Percentiles rank a stretch among this genome's conserved stretches.
Evolutionary conservation across 2,797 vertebrate genomes (phyloP).

Genomic region (Decapterus maruadsi): DNA sequence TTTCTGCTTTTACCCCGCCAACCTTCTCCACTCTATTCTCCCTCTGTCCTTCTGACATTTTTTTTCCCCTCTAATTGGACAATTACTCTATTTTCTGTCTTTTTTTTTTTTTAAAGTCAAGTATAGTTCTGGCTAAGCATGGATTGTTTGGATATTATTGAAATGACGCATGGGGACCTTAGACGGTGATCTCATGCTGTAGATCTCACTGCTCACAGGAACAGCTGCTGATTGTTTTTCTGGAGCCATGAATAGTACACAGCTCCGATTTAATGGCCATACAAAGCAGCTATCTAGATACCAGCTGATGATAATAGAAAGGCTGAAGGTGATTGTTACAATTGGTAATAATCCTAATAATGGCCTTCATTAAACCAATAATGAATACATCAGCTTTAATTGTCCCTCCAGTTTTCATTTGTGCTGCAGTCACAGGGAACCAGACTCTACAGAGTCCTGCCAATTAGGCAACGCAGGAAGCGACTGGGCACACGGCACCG

Average conservation of each 20-base stretch:
- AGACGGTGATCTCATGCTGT: constrained; percentile 38
- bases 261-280: constrained; percentile 33
- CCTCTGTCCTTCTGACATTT: constrained; percentile 66
- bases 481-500: neutral
- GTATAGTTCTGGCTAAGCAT: constrained; percentile 57
- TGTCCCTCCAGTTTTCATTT: constrained; percentile 6
- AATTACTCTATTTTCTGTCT: constrained; percentile 60
- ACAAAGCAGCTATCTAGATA: constrained; percentile 27
- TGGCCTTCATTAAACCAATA: constrained; percentile 45
- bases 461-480: neutral
- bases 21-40: constrained; percentile 39
- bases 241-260: constrained; percentile 37
- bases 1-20: constrained; percentile 46
- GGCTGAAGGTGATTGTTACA: constrained; percentile 45
- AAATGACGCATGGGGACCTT: constrained; percentile 56
- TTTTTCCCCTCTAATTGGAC: constrained; percentile 78
- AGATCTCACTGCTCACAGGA: constrained; percentile 31
- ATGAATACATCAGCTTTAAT: constrained; percentile 34
- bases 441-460: neutral
- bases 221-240: constrained; percentile 35
- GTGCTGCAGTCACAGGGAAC: neutral
- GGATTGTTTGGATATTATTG: constrained; percentile 69
- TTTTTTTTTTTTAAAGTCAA: constrained; percentile 58
- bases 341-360: constrained; percentile 24
- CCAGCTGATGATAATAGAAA: constrained; percentile 35